Conservation (phyloP, 2,888 invertebrate genomes). For the Philopedon plagiatum region DNA sequence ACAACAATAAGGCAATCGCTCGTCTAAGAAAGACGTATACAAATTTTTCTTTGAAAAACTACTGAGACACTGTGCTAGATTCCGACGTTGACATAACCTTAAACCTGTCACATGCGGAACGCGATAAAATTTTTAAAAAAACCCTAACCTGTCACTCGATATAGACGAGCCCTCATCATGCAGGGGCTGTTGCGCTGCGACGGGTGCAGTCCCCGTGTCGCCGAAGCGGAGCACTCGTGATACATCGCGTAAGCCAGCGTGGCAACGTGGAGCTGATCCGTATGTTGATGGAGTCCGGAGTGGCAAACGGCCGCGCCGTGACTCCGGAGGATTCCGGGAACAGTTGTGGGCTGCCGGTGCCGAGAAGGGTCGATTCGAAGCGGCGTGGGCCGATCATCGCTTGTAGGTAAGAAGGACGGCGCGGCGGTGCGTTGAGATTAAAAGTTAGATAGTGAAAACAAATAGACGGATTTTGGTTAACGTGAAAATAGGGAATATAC, state of each 20-base stretch:
- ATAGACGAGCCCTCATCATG: slow-evolving; percentile 40
- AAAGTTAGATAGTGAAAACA: not conserved
- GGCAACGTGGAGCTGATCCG: slow-evolving; percentile 10
- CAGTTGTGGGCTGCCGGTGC: slow-evolving; percentile 10
- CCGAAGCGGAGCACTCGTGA: slow-evolving; percentile 31
- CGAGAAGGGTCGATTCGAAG: slow-evolving; percentile 11
- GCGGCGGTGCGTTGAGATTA: slow-evolving; percentile 3
- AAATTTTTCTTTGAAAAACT: too few species aligned
- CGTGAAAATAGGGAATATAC: too few species aligned
- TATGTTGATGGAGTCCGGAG: slow-evolving; percentile 32
- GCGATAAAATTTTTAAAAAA: slow-evolving; percentile 13
- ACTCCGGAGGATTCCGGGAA: slow-evolving; percentile 46
- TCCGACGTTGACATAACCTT: slow-evolving; percentile 7
- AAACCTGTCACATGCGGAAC: not conserved
- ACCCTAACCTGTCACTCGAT: slow-evolving; percentile 47
- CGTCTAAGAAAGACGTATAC: too few species aligned
- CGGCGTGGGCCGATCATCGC: not conserved
- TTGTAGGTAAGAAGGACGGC: not conserved
- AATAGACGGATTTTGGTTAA: not conserved
- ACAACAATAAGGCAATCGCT: too few species aligned
- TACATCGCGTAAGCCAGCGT: slow-evolving; percentile 30
- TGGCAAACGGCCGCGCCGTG: slow-evolving; percentile 43
- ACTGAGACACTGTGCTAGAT: not conserved
- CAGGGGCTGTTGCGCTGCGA: slow-evolving; percentile 32
- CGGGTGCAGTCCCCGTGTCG: slow-evolving; percentile 27